Conservation (phyloP, 1,140 invertebrate species). For the Drosophila seguyi region DNA sequence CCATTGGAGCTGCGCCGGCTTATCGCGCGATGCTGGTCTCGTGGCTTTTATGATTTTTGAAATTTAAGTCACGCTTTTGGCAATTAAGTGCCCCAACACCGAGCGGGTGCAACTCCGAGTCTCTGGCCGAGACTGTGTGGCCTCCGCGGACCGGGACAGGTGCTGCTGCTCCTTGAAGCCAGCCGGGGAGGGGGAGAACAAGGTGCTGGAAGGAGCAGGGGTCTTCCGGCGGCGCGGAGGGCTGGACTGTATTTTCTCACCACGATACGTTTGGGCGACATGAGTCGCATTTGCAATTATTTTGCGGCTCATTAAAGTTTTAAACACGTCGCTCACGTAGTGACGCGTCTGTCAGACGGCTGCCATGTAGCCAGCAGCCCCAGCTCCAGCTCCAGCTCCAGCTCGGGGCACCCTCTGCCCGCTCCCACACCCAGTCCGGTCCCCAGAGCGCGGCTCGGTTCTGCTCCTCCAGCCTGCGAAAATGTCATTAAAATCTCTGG, state of each 20-base stretch:
- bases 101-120: conserved; percentile 21
- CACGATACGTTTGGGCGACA: conserved; percentile 75
- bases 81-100: conserved; percentile 80
- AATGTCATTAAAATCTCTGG: conserved; percentile 84
- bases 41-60: conserved; percentile 81
- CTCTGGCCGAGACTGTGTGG: conserved; percentile 53
- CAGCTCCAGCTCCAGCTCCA: conserved; percentile 7
- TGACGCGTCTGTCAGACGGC: conserved; percentile 80
- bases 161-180: conserved; percentile 32
- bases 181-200: not conserved
- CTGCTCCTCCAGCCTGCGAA: conserved; percentile 66
- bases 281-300: conserved; percentile 84
- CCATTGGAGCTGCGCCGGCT: conserved; percentile 4
- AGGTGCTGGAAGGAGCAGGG: not conserved
- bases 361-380: conserved; percentile 67
- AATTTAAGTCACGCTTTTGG: conserved; percentile 83
- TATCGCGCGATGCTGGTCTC: conserved; percentile 59
- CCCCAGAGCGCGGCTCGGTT: conserved; percentile 8
- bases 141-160: conserved; percentile 29
- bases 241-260: conserved; percentile 57
- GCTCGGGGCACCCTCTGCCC: conserved; percentile 27
- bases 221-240: conserved; percentile 12
- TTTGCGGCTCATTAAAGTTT: conserved; percentile 85
- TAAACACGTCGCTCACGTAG: conserved; percentile 85
- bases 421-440: conserved; percentile 32